Evolutionary conservation across 2,888 invertebrate species (phyloP).

Genomic region (Invenusta paracnida): DNA sequence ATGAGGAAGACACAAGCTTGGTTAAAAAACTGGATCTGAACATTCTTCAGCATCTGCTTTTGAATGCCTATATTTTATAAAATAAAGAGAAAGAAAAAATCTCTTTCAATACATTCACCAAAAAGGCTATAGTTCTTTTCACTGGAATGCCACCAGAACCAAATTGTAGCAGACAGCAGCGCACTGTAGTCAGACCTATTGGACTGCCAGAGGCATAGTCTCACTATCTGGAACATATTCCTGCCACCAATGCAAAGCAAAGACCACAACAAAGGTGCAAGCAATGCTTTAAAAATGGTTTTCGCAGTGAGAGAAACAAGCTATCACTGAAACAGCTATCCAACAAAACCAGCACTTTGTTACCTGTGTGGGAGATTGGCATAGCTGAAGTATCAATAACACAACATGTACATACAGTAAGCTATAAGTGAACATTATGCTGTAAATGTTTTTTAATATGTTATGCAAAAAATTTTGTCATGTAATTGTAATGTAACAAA

Average conservation of each 20-base stretch:
- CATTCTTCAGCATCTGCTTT: background rate
- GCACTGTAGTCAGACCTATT: background rate
- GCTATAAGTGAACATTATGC: too few relatives aligned
- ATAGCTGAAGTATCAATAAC: background rate
- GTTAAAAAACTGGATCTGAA: background rate
- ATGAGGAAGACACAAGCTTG: too few relatives aligned
- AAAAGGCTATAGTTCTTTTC: background rate
- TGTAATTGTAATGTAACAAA: background rate
- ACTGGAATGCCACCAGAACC: background rate
- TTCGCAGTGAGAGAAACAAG: background rate
- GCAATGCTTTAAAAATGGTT: background rate
- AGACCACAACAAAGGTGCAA: background rate
- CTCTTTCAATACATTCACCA: background rate
- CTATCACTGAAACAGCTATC: background rate
- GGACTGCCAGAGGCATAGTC: background rate
- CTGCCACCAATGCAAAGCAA: background rate
- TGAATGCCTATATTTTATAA: background rate
- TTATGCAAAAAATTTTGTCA: too few relatives aligned
- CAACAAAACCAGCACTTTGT: background rate
- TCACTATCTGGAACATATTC: background rate
- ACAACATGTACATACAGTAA: background rate
- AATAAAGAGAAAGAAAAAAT: background rate
- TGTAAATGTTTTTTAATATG: too few relatives aligned
- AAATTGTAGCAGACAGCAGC: background rate
- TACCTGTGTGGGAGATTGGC: background rate